Percentiles rank a stretch among this genome's conserved stretches.
phyloP scores from a whole-genome alignment of 2,888 invertebrate genomes.

The Diadromus collaris region DNA sequence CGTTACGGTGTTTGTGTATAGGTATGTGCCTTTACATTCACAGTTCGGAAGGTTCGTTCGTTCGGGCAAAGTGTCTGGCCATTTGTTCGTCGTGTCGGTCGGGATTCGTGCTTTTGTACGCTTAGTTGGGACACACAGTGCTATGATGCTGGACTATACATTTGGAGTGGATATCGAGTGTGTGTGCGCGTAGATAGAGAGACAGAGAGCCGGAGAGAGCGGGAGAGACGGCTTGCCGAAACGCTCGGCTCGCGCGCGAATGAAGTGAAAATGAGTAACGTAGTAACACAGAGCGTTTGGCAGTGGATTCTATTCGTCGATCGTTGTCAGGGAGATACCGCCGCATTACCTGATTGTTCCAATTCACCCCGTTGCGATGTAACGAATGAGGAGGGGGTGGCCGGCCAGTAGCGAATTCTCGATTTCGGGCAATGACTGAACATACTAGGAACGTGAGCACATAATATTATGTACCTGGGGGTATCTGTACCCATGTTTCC shows the following conservation, averaged over 20 bases:
- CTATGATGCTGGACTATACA: conserved; percentile 11
- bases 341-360: conserved; percentile 47
- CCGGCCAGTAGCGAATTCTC: conserved; percentile 12
- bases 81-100: conserved; percentile 12
- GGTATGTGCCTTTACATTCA: conserved; percentile 1
- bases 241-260: conserved; percentile 1
- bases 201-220: background rate
- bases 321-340: conserved; percentile 1
- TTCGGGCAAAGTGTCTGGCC: conserved; percentile 15
- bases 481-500: conserved; percentile 32
- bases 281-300: background rate
- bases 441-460: conserved; percentile 16
- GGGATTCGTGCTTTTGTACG: conserved; percentile 10
- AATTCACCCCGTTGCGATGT: conserved; percentile 37
- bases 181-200: conserved; percentile 11
- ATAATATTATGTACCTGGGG: conserved; percentile 38
- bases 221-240: conserved; percentile 1
- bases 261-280: conserved; percentile 23
- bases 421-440: conserved; percentile 28
- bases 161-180: conserved; percentile 9
- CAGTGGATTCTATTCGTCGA: conserved; percentile 17
- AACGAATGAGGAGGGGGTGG: conserved; percentile 20
- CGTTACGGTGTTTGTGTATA: conserved; percentile 16
- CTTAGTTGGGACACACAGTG: background rate
- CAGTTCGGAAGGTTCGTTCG: conserved; percentile 19